Percentiles rank a stretch among this genome's conserved stretches.
These are phyloP conservation scores for Heptranchias perlo DNA, from an alignment of 2,113 vertebrate genomes.

Conservation along the genomic window DNA sequence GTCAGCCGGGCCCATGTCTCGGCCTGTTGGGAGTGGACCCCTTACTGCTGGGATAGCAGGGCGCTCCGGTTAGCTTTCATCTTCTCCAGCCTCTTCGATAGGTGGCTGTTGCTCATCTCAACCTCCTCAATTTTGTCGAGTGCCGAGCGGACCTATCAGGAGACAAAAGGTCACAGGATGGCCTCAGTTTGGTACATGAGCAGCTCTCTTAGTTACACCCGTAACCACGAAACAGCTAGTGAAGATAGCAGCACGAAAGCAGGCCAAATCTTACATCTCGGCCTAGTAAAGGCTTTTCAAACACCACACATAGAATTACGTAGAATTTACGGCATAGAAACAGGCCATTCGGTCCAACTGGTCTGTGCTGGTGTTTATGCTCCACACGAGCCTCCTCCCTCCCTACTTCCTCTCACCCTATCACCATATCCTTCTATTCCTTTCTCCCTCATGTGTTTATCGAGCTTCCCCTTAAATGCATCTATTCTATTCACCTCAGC, in stretches of 20 bases:
- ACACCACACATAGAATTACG: neutral
- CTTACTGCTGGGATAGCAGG: slow-evolving; percentile 73
- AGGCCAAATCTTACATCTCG: too few relatives aligned
- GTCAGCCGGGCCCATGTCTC: neutral
- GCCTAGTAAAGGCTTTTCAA: neutral
- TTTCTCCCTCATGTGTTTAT: too few relatives aligned
- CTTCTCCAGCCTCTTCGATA: slow-evolving; percentile 88
- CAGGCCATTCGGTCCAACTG: too few relatives aligned
- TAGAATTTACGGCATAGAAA: too few relatives aligned
- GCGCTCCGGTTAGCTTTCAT: slow-evolving; percentile 82
- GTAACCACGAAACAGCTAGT: neutral
- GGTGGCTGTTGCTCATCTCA: slow-evolving; percentile 85
- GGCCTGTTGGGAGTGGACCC: neutral
- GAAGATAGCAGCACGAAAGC: neutral
- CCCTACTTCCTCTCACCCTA: too few relatives aligned
- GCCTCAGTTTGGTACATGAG: neutral
- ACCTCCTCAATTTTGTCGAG: slow-evolving; percentile 90
- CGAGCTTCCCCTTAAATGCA: too few relatives aligned
- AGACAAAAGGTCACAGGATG: neutral
- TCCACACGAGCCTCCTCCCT: too few relatives aligned
- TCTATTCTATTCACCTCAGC: too few relatives aligned
- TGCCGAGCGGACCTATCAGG: slow-evolving; percentile 74
- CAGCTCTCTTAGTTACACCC: neutral
- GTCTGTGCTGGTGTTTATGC: too few relatives aligned
- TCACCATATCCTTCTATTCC: too few relatives aligned